Base-by-base conservation (phyloP, 2,888 invertebrate genomes). In the Dusona sp. region DNA sequence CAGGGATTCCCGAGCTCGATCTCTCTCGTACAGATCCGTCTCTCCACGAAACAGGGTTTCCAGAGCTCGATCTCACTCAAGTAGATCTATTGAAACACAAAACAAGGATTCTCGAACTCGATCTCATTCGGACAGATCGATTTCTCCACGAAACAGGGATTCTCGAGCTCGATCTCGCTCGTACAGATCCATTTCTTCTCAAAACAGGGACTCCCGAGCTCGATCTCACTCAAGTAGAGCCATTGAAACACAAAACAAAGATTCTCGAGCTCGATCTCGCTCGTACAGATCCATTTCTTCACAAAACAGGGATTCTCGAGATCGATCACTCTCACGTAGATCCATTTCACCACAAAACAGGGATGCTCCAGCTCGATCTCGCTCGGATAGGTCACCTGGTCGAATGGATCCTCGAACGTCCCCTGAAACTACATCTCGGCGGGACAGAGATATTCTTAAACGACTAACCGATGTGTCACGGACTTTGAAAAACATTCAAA, bases 401-500 rank as follows among this genome's bases (percentile, higher is more conserved):
- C n/a, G n/a, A n/a, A n/a, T n/a, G n/a, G n/a, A n/a, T 64, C 64
- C 2, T 25, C 2, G 13, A 64, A 29, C 29, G 33, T 13, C 64
- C 64, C 64, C 64, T 33, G 33, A 64, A 64, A 25, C 64, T 64
- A 29, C 22, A 64, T 64, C 64, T 64, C 64, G 64, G 25, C 29
- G 8, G 33, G 25, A 64, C 64, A 64, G 33, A 29, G 64, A 64
- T 29, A 64, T 64, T 64, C 64, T 64, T 64, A 64, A 64, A 64
- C 64, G 29, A 64, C 8, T 64, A 64, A 64, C 64, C 9, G 25
- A 29, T 64, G 64, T 64, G 64, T 64, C 33, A 64, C 64, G 64
- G 33, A 64, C 64, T 64, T 64, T 64, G 29, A 64, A 64, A 64
- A 64, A 25, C 64, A 64, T 64, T 64, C 8, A 64, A 64, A 29